Evolutionary conservation across 2,113 vertebrate genomes (phyloP).

Genomic region (Larimichthys polyactis): DNA sequence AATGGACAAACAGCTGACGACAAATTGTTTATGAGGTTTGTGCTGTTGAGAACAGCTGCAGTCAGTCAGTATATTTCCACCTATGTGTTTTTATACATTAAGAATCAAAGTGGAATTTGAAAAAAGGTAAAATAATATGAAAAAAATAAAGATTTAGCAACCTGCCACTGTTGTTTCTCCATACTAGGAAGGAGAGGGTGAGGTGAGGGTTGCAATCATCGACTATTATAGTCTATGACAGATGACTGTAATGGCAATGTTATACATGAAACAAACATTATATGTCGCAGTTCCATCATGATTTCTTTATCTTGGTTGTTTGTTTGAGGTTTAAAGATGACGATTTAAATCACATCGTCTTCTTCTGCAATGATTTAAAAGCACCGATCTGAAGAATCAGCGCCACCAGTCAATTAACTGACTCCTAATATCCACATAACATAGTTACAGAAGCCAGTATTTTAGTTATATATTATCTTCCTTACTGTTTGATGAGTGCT

Average conservation of each 20-base stretch:
- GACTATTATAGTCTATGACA: too few species aligned
- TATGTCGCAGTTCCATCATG: too few species aligned
- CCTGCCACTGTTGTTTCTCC: too few species aligned
- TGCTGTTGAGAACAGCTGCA: background rate
- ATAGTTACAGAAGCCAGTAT: background rate
- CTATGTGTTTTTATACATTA: background rate
- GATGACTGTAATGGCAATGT: too few species aligned
- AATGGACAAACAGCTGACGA: background rate
- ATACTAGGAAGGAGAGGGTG: too few species aligned
- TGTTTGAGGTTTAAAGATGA: too few species aligned
- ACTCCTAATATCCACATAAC: background rate
- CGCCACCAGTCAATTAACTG: background rate
- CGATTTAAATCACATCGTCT: background rate
- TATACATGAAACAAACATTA: too few species aligned
- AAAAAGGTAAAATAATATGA: too few species aligned
- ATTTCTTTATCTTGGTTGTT: too few species aligned
- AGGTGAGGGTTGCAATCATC: too few species aligned
- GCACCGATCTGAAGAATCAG: background rate
- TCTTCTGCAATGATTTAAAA: background rate
- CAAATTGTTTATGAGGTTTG: background rate
- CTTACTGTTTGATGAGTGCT: conserved; percentile 33
- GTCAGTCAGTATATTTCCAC: background rate
- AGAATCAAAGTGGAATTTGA: too few species aligned
- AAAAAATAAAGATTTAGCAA: background rate
- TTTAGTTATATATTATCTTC: too few species aligned